A percentile compares a stretch with the other conserved stretches of the same genome.
Evolutionary conservation across 1,140 invertebrate genomes (phyloP).

Genomic region (Calephelis virginiensis): DNA sequence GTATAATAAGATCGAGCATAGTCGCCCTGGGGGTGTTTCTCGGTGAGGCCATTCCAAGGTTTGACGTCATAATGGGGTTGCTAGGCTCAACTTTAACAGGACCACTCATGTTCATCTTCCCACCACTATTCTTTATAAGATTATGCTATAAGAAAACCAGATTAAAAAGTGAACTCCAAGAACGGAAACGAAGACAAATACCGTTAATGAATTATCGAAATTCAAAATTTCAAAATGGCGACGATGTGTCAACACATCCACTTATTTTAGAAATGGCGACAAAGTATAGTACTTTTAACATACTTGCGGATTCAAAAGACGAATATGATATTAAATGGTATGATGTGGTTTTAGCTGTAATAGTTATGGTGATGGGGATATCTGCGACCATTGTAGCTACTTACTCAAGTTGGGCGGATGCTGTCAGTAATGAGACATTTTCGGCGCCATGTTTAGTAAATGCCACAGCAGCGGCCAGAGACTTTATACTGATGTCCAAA

Average conservation of each 20-base stretch:
- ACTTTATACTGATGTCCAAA: conserved; percentile 41
- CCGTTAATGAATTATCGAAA: conserved; percentile 14
- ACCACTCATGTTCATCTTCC: conserved; percentile 90
- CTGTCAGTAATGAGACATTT: conserved; percentile 80
- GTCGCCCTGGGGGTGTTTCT: conserved; percentile 86
- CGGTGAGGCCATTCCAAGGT: conserved; percentile 90
- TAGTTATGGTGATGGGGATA: conserved; percentile 79
- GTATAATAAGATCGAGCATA: conserved; percentile 84
- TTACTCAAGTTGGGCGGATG: conserved; percentile 81
- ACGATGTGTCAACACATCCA: conserved; percentile 49
- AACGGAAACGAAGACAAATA: conserved; percentile 23
- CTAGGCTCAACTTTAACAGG: conserved; percentile 91
- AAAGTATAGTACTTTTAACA: conserved; percentile 55
- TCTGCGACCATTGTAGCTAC: conserved; percentile 79
- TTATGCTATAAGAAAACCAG: conserved; percentile 72
- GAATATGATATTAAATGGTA: conserved; percentile 57
- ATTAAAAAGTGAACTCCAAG: conserved; percentile 19
- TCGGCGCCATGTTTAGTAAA: conserved; percentile 83
- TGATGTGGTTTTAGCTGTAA: conserved; percentile 63
- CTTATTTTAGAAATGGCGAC: conserved; percentile 40
- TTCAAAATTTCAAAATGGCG: conserved; percentile 28
- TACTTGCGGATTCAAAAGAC: conserved; percentile 38
- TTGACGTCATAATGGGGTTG: conserved; percentile 93
- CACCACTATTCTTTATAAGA: conserved; percentile 88
- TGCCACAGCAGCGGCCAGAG: conserved; percentile 64